Base-by-base conservation (phyloP, 2,888 invertebrate genomes). In the Helicoverpa assulta region DNA sequence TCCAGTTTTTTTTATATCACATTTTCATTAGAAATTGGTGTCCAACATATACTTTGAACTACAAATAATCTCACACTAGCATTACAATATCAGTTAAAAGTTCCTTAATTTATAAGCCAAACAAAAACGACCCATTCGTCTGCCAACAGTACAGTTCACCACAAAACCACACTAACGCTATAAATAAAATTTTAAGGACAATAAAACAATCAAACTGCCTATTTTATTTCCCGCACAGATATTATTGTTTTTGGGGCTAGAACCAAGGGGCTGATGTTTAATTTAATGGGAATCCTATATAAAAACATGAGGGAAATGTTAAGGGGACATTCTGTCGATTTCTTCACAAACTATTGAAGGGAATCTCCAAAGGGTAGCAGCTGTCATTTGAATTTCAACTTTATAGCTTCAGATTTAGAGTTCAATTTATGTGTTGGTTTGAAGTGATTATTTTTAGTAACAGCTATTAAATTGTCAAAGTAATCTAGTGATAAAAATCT, bases 221-320 rank as follows among this genome's bases (percentile, higher is more conserved):
- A 79, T 84, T 88, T 87, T 89, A 88, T 88, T 82, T 79, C 80
- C 78, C 84, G 64, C 84, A 83, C 80, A 84, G 82, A 86, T 89
- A 87, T 89, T 91, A 88, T 90, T 90, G 82, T 87, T 89, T 87
- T 84, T 86, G 85, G 87, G 85, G 77, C 81, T 77, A 76, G 82
- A 82, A 82, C 78, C 83, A 76, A 80, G 87, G 89, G 86, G 69
- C 81, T 83, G 80, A 82, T 85, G 81, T 87, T 88, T 86, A 84
- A 86, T 87, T 88, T 85, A 82, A 82, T 82, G 80, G 78, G 82
- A 84, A 85, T 78, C 78, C 80, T 80, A 78, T 85, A 86, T 84
- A 90, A 90, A 87, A 90, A 88, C 87, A 89, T 80, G 82, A 85
- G 87, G 86, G 83, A 76, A 72, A 67, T 70, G 66, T 86, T 82